Evolutionary conservation across 2,888 invertebrate genomes (phyloP).

Genomic region (Chymomyza amoena): DNA sequence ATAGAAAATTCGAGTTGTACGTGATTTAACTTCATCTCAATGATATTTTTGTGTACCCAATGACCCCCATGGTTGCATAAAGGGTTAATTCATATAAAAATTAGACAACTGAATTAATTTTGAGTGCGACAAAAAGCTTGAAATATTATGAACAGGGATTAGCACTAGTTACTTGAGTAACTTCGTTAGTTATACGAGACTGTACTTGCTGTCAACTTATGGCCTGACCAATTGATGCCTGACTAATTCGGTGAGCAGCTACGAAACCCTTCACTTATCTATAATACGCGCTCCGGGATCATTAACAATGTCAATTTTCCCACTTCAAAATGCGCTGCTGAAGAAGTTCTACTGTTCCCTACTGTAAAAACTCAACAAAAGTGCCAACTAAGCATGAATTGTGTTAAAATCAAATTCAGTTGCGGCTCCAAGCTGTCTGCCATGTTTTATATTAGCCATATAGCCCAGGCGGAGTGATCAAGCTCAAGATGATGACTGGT

Average conservation of each 20-base stretch:
- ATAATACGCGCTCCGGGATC: conserved; percentile 32
- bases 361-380: conserved; percentile 34
- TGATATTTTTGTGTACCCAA: conserved; percentile 52
- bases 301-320: conserved; percentile 64
- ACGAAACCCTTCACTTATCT: not conserved
- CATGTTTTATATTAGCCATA: conserved; percentile 53
- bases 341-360: conserved; percentile 66
- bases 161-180: conserved; percentile 21
- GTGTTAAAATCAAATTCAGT: conserved; percentile 52
- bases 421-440: conserved; percentile 69
- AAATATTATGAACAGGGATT: conserved; percentile 62
- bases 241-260: conserved; percentile 41
- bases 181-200: conserved; percentile 55
- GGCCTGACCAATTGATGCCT: conserved; percentile 16
- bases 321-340: conserved; percentile 63
- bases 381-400: conserved; percentile 71
- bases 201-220: not conserved
- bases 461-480: conserved; percentile 3
- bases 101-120: conserved; percentile 73
- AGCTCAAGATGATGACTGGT: not conserved
- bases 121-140: conserved; percentile 69
- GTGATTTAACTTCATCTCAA: not conserved
- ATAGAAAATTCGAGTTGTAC: no score
- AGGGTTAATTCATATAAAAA: conserved; percentile 56
- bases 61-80: conserved; percentile 25